Evolutionary conservation across 1,140 invertebrate genomes (phyloP), one percentile per base, ranked within the genome.

Genomic region (Vanessa tameamea): DNA sequence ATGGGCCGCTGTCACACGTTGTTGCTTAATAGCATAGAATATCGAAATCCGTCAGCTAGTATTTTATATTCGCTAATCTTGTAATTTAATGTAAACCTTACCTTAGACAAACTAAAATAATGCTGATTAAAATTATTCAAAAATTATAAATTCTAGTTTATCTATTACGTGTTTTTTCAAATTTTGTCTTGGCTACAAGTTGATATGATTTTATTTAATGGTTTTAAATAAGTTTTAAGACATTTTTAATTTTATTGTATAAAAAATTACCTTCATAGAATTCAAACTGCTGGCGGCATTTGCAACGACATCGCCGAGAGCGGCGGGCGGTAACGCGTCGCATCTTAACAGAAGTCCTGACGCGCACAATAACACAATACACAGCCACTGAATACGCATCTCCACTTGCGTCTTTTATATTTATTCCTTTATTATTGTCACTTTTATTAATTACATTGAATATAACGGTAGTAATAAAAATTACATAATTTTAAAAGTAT

Each of bases 251-350:
- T 43, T 43, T 8, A 43, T 43, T 43, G 37, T 43, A 23, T 23
- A 26, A 57, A 9, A 55, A 1, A 55, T 87, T 78, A 93, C 94
- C 92, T 94, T 94, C 85, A 94, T 91, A 63, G 91, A 92, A 80
- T 94, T 94, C 75, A 94, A 93, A 66, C 94, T 90, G 73, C 90
- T 94, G 4, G 94, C 94, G 14, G 94, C 94, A 73, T 94, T 93
- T 23, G 92, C 93, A 23, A 94, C 93, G 12, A 94, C 94, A 55
- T 94, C 94, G 11, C 94, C 94, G 50, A 95, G 90, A 7, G 94
- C 93, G 0, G 94, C 94, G 4, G 94, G 94, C 37, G 94, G 94
- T 55, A 95, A 88, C 13, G 94, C 76, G 84, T 79, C 68, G 20
- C 72, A 61, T 61, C 20, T 50, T 8, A 31, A 16, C 16, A 43